A percentile compares a stretch with the other conserved stretches of the same genome.
These are phyloP conservation scores for Trachops cirrhosus DNA, from an alignment of 2,797 vertebrate species.

Conservation along the genomic window DNA sequence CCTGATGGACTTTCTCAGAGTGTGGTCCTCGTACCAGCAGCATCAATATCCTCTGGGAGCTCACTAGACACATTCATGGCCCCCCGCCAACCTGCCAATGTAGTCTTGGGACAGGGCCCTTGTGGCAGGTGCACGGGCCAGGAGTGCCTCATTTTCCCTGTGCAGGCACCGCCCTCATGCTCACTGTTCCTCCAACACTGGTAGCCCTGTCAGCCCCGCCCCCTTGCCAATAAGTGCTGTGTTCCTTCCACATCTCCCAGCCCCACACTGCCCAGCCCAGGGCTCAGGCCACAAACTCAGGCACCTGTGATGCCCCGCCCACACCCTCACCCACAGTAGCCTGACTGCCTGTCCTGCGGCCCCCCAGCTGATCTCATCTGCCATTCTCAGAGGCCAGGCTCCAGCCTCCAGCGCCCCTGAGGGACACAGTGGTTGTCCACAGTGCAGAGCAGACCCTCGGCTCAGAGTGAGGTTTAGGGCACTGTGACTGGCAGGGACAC, in stretches of 20 bases:
- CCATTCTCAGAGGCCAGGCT: not conserved
- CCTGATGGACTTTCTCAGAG: not conserved
- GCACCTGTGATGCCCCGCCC: not conserved
- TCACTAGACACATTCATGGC: not conserved
- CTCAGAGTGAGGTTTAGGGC: not conserved
- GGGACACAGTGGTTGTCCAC: too few relatives aligned
- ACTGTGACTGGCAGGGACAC: not conserved
- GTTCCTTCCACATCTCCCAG: not conserved
- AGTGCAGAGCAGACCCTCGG: too few relatives aligned
- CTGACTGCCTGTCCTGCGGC: not conserved
- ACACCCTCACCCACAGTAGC: not conserved
- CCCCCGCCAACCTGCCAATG: accelerated
- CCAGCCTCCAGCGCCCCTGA: not conserved
- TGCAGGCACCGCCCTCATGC: accelerated
- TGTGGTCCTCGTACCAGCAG: not conserved
- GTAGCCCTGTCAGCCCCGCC: too few relatives aligned
- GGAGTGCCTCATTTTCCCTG: not conserved
- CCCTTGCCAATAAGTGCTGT: not conserved
- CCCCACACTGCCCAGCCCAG: not conserved
- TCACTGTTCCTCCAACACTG: too few relatives aligned
- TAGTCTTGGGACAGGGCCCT: too few relatives aligned
- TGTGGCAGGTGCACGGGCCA: accelerated
- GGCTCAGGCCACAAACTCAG: not conserved
- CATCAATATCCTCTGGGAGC: accelerated
- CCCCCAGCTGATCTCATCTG: accelerated